Conservation (phyloP, 2,888 invertebrate genomes). For the Sminthurides aquaticus region DNA sequence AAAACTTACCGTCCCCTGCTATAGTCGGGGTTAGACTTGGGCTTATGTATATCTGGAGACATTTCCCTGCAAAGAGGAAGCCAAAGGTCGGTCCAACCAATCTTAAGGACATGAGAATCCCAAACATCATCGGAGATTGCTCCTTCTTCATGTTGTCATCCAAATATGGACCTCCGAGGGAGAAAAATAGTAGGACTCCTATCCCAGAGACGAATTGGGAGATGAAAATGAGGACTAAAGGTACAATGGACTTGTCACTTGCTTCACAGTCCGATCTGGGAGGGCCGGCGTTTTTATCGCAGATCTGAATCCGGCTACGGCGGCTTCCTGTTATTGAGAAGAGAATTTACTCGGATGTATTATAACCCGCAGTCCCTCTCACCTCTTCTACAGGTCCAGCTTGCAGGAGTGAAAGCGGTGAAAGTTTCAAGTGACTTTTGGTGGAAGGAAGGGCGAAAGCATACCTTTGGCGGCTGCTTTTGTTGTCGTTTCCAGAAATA, state of each 20-base stretch:
- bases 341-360: too few species aligned
- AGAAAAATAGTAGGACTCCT: constrained; percentile 60
- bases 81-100: constrained; percentile 62
- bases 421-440: too few species aligned
- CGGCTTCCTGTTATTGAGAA: too few species aligned
- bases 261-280: constrained; percentile 45
- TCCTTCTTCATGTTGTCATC: constrained; percentile 63
- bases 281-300: not conserved
- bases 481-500: too few species aligned
- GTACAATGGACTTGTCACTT: constrained; percentile 50
- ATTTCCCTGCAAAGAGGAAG: constrained; percentile 53
- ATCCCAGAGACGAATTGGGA: constrained; percentile 64
- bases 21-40: constrained; percentile 57
- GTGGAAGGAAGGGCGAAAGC: too few species aligned
- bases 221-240: constrained; percentile 57
- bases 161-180: constrained; percentile 60
- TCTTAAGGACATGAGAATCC: constrained; percentile 54
- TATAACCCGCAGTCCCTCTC: too few species aligned
- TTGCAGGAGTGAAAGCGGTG: too few species aligned
- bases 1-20: constrained; percentile 49
- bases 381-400: too few species aligned
- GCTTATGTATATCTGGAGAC: constrained; percentile 55
- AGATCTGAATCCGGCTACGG: too few species aligned
- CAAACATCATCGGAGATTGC: constrained; percentile 57
- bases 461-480: too few species aligned